phyloP scores from a whole-genome alignment of 2,113 vertebrate genomes.

The Engraulis encrasicolus region DNA sequence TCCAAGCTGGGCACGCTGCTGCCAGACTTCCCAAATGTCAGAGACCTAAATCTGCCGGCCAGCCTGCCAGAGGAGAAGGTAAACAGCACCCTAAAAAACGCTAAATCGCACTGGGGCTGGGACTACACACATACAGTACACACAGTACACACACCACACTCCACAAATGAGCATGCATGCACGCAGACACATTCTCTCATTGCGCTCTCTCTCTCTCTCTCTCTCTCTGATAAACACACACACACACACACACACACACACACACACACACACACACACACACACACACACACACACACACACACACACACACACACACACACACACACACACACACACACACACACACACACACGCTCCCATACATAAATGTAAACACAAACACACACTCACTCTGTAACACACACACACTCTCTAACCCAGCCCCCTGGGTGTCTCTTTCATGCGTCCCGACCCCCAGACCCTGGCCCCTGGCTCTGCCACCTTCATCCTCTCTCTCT shows the following conservation, averaged over 20 bases:
- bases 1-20: constrained; percentile 98
- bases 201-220: constrained; percentile 42
- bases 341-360: too few species aligned
- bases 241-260: too few species aligned
- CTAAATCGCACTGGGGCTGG: constrained; percentile 44
- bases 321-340: too few species aligned
- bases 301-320: too few species aligned
- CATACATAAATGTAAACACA: neutral
- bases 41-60: constrained; percentile 98
- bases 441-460: constrained; percentile 70
- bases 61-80: constrained; percentile 99
- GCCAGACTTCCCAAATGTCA: constrained; percentile 99
- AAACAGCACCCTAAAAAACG: constrained; percentile 78
- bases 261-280: too few species aligned
- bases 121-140: too few species aligned
- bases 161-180: constrained; percentile 21
- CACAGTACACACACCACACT: too few species aligned
- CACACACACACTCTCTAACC: constrained; percentile 22
- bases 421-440: constrained; percentile 68
- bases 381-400: neutral
- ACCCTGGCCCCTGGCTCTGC: too few species aligned
- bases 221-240: constrained; percentile 23
- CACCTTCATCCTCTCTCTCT: too few species aligned
- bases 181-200: too few species aligned
- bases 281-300: too few species aligned